Evolutionary conservation across 2,797 vertebrate genomes (phyloP).

Genomic region (Sparus aurata): DNA sequence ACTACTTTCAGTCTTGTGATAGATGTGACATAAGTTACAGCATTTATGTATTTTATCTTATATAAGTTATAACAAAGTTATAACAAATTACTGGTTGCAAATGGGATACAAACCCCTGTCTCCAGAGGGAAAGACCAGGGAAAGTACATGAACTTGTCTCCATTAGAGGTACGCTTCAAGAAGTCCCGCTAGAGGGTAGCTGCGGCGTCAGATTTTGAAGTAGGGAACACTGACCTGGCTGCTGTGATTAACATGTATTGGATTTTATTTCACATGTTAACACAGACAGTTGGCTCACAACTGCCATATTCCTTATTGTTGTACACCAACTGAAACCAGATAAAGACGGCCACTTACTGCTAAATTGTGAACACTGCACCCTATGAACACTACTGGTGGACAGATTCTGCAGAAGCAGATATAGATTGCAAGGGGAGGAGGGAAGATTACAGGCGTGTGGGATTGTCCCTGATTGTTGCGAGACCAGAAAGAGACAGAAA

Average conservation of each 20-base stretch:
- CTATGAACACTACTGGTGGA: neutral
- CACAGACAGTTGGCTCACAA: neutral
- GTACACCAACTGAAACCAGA: neutral
- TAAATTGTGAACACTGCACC: neutral
- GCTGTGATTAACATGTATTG: neutral
- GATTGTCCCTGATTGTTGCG: constrained; percentile 44
- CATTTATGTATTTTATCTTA: too few species aligned
- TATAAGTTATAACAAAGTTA: too few species aligned
- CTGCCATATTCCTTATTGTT: neutral
- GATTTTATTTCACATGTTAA: neutral
- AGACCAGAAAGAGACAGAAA: constrained; percentile 76
- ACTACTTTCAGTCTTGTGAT: too few species aligned
- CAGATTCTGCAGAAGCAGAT: neutral
- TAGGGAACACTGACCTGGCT: too few species aligned
- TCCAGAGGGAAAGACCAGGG: too few species aligned
- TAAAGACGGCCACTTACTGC: neutral
- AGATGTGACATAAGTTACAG: too few species aligned
- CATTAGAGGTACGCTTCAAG: too few species aligned
- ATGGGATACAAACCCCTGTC: too few species aligned
- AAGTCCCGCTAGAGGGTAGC: too few species aligned
- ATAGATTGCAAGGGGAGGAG: constrained; percentile 1
- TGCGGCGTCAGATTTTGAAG: too few species aligned
- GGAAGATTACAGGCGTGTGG: constrained; percentile 17
- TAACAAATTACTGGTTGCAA: too few species aligned
- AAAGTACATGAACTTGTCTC: too few species aligned